phyloP scores from a whole-genome alignment of 1,140 invertebrate genomes.

The Drosophila aff. region DNA sequence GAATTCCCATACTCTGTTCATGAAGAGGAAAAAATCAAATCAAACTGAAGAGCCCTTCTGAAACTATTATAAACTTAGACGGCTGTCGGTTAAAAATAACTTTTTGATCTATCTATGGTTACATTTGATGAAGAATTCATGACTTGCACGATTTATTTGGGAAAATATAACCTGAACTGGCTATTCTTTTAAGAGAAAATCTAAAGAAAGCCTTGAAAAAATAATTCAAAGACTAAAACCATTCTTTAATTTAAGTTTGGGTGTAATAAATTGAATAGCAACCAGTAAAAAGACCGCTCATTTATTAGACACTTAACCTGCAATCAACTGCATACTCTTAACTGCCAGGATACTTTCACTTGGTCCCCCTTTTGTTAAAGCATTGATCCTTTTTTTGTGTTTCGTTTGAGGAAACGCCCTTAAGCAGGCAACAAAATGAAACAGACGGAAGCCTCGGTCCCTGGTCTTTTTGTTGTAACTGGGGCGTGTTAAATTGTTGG shows the following conservation, averaged over 20 bases:
- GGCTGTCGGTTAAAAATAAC: slow-evolving; percentile 9
- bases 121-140: background rate
- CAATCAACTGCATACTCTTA: slow-evolving; percentile 30
- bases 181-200: background rate
- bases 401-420: slow-evolving; percentile 33
- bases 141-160: background rate
- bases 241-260: too few species aligned
- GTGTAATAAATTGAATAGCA: background rate
- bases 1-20: slow-evolving; percentile 1
- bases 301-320: slow-evolving; percentile 20
- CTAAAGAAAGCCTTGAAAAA: too few species aligned
- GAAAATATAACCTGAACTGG: background rate
- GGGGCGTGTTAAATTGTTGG: slow-evolving; percentile 70
- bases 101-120: slow-evolving; percentile 6
- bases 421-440: slow-evolving; percentile 54
- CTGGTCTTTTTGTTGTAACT: slow-evolving; percentile 48
- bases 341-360: slow-evolving; percentile 46
- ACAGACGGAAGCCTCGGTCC: slow-evolving; percentile 1
- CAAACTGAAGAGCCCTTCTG: slow-evolving; percentile 1
- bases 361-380: slow-evolving; percentile 28
- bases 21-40: background rate
- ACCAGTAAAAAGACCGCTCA: background rate
- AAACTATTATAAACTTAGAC: slow-evolving; percentile 7
- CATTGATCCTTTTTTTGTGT: slow-evolving; percentile 7
- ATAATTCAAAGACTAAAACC: background rate